These are phyloP conservation scores for Andrena trimmerana DNA, from an alignment of 2,888 invertebrate genomes.

Conservation along the genomic window DNA sequence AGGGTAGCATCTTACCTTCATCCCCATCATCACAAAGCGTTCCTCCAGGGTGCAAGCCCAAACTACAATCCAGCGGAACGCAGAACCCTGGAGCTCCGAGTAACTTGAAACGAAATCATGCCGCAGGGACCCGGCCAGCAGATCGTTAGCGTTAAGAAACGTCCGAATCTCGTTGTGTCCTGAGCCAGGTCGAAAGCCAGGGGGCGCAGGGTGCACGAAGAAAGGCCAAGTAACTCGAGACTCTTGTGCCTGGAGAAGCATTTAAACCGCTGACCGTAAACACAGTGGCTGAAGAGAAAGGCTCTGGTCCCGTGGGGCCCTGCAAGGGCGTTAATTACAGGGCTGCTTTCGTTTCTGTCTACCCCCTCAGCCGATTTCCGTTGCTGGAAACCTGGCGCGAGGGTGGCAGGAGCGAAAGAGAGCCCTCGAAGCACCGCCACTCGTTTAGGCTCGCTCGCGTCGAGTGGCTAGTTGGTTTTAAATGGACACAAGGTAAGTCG, in stretches of 20 bases:
- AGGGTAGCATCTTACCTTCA: no score
- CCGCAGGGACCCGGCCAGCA: not conserved
- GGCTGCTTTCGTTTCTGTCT: constrained; percentile 57
- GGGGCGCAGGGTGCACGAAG: constrained; percentile 6
- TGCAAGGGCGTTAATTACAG: constrained; percentile 72
- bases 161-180: constrained; percentile 34
- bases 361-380: constrained; percentile 58
- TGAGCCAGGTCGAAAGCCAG: constrained; percentile 2
- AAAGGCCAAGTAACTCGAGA: constrained; percentile 65
- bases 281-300: constrained; percentile 57
- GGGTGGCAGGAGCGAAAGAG: constrained; percentile 4
- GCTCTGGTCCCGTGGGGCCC: constrained; percentile 37
- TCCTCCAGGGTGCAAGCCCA: not conserved
- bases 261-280: constrained; percentile 76
- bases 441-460: constrained; percentile 15
- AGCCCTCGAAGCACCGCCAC: constrained; percentile 11
- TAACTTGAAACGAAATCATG: constrained; percentile 8
- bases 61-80: not conserved
- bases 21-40: not conserved
- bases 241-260: constrained; percentile 62
- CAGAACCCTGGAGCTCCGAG: not conserved
- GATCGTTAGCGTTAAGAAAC: constrained; percentile 40
- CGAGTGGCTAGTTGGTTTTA: constrained; percentile 33
- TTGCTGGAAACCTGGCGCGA: constrained; percentile 52
- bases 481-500: constrained; percentile 28